Evolutionary conservation across 2,113 vertebrate species (phyloP), one percentile per base, ranked within the genome.

Genomic region (Dinomys branickii): DNA sequence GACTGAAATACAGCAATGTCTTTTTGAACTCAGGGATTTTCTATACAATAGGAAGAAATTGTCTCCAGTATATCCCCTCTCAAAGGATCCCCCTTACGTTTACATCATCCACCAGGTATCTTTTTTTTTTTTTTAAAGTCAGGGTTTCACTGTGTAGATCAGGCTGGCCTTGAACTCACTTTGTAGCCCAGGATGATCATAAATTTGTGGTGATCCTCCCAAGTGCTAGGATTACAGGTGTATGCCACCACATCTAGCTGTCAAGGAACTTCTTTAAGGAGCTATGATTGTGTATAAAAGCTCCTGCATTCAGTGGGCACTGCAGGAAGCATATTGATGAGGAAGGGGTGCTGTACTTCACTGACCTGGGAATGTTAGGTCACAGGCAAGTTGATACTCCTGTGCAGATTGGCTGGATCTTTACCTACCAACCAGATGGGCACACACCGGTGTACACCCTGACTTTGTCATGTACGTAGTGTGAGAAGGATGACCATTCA

Each of bases 21-120:
- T 99, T 94, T 98, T 97, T 16, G 99, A 99, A 88, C 98, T 99
- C 95, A 98, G 96, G 63, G 99, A 99, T 92, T 98, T 98, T 50
- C 95, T 99, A 1, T 99, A 98, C 75, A 98, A 99, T 28, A 99
- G 98, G 56, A 99, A 98, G 98, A 99, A 98, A 95, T 80, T 82
- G 24, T 88, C 90, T 82, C 94, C 97, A 4, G 88, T 44, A 1
- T 99, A 99, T 52, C 99, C 99, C 0, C 98, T 96, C 30, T 98
- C 98, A 54, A 98, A 95, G 77, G 99, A 99, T 0, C 99, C 99
- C 1, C 98, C 99, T 8, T 99, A 99, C 50, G 95, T 99, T 97
- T 99, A 99, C 84, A 96, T 99, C 97, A 99, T 98, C 54, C 99
- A 98, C 96, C 99, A 99, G 99, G 99, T 99, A 99, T 98, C 94